Base-by-base conservation (phyloP, 1,140 invertebrate genomes). In the Temnothorax longispinosus region DNA sequence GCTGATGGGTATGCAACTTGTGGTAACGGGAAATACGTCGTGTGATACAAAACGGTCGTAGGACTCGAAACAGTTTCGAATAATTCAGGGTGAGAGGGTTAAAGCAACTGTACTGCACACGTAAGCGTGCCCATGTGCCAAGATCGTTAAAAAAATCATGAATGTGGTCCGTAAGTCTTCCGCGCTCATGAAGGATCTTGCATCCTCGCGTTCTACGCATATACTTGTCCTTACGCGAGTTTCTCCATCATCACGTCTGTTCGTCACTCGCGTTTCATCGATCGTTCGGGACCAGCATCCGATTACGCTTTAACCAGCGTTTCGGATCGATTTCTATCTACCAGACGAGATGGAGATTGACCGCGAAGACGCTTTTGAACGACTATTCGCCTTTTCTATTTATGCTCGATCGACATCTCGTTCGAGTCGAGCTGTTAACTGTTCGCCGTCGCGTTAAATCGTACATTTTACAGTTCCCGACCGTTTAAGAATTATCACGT, bases 141-240 rank as follows among this genome's bases (percentile, higher is more conserved):
- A 50, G 11, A 50, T 78, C 35, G 54, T 64, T 88, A 90, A 38
- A 90, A 64, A 90, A 90, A 86, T 90, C 80, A 81, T 88, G 86
- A 87, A 87, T 87, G 89, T 84, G 86, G 65, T 72, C 81, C 88
- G 38, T 86, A 84, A 44, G 84, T 90, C 88, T 89, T 87, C 71
- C 86, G 80, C 71, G 38, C 27, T 27, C 27, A 27, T 27, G 27
- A 27, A 27, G 27, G 27, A 27, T 27, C 0, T 27, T 27, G 27
- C 0, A 27, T 27, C 0, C 27, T 27, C 27, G 27, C 27, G 27
- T 27, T 0, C 27, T 27, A 27, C 27, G 27, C 27, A 27, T 27
- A 27, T 27, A 27, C 27, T 27, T 27, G 27, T 27, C 27, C 27
- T 27, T 27, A 27, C 27, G 27, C 27, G 27, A 27, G 27, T 27